Conservation (phyloP, 2,888 invertebrate genomes). For the Heliconius erato region DNA sequence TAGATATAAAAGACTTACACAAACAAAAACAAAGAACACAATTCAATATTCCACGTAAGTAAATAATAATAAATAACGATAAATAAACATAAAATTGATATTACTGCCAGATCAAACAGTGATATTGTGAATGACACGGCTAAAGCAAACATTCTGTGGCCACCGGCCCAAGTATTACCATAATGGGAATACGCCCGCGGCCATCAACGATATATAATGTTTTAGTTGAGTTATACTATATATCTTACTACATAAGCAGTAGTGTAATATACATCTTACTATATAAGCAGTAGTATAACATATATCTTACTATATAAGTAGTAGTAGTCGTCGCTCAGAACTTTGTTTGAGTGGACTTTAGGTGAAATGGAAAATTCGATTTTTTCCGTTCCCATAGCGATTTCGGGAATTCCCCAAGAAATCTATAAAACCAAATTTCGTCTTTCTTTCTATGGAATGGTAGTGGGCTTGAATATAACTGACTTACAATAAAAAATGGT, state of each 20-base stretch:
- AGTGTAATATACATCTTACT: neutral
- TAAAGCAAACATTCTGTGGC: constrained; percentile 28
- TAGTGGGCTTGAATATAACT: no score
- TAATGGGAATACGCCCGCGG: constrained; percentile 43
- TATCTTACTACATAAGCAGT: neutral
- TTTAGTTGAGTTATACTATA: constrained; percentile 1
- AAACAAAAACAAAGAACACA: neutral
- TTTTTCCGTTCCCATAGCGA: no score
- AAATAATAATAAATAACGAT: constrained; percentile 3
- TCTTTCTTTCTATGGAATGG: no score
- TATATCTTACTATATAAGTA: neutral
- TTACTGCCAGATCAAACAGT: constrained; percentile 33
- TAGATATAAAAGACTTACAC: neutral
- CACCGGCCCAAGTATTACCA: constrained; percentile 40
- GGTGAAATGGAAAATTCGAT: no score
- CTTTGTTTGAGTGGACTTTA: no score
- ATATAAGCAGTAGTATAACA: neutral
- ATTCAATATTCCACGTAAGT: neutral
- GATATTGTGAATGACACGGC: constrained; percentile 32
- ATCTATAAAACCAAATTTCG: no score
- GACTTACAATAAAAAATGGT: no score
- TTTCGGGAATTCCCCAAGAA: no score
- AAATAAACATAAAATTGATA: constrained; percentile 16
- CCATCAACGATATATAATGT: constrained; percentile 36
- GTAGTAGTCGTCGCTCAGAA: no score